Percentiles rank a stretch among this genome's conserved stretches.
Evolutionary conservation across 2,113 vertebrate species (phyloP).

Genomic region (Phasianus colchicus): DNA sequence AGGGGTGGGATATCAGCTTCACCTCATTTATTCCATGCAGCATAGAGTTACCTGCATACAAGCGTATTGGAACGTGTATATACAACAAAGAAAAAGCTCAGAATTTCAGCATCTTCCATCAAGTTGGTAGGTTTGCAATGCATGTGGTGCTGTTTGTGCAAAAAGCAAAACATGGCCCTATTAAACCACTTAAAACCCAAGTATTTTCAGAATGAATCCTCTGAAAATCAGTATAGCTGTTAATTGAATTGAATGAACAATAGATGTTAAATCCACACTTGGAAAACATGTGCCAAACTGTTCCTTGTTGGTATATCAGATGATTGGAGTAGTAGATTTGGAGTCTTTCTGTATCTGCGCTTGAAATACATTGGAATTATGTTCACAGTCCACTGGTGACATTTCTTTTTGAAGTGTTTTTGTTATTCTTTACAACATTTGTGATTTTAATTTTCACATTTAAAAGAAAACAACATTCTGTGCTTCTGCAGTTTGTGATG

Average conservation of each 20-base stretch:
- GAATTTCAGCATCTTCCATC: neutral
- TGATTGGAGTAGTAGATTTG: neutral
- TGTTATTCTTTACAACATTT: neutral
- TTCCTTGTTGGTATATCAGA: neutral
- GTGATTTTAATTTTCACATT: too few relatives aligned
- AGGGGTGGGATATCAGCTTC: neutral
- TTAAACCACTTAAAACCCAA: neutral
- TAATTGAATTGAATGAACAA: neutral
- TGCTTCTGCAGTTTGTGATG: neutral
- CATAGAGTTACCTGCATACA: neutral
- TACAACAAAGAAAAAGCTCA: neutral
- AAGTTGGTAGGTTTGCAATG: neutral
- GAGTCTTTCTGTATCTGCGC: neutral
- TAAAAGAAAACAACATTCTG: too few relatives aligned
- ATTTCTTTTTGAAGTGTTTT: neutral
- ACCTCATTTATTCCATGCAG: neutral
- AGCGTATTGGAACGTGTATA: accelerated
- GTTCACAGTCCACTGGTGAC: neutral
- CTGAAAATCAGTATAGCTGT: neutral
- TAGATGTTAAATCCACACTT: neutral
- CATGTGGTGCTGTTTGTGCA: neutral
- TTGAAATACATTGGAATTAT: neutral
- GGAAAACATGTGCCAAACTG: neutral
- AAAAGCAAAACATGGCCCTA: neutral
- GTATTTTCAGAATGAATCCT: neutral